Evolutionary conservation across 1,140 invertebrate species (phyloP), one percentile per base, ranked within the genome.

Genomic region (Diachasmimorpha longicaudata): DNA sequence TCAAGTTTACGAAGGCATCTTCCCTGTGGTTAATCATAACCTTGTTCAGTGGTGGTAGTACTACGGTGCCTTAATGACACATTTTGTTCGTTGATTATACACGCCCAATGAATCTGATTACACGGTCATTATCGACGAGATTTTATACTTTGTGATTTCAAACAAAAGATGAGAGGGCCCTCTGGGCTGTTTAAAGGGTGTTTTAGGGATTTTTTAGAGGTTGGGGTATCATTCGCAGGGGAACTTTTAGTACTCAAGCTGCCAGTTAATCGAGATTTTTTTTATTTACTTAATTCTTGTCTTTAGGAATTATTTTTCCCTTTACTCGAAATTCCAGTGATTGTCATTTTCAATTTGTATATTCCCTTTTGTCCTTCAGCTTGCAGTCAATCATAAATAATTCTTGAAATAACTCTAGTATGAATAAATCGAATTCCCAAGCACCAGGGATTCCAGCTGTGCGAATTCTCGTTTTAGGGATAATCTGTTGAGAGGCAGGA

Each of bases 81-180:
- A 55, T 76, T 44, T 42, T 76, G 52, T 63, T 63, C 71, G 10
- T 76, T 37, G 69, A 72, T 39, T 74, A 67, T 70, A 72, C 70
- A 77, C 67, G 70, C 63, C 75, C 72, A 75, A 79, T 77, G 71
- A 79, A 79, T 79, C 78, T 76, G 74, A 81, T 82, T 81, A 79
- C 79, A 81, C 42, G 67, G 74, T 78, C 78, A 79, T 79, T 80
- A 80, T 81, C 75, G 77, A 70, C 23, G 58, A 19, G 58, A 23
- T 63, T 73, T 79, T 80, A 75, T 79, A 79, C 78, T 79, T 78
- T 74, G 77, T 81, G 79, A 81, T 81, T 82, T 81, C 79, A 82
- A 81, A 81, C 79, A 81, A 81, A 81, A 76, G 76, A 75, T 66
- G 55, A 37, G 69, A 70, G 69, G 42, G 6, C 37, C 37, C 37